Percentiles rank a stretch among this genome's conserved stretches.
These are phyloP conservation scores for Antedon mediterranea DNA, from an alignment of 53 echinoderm and acorn worm genomes.

Conservation along the genomic window DNA sequence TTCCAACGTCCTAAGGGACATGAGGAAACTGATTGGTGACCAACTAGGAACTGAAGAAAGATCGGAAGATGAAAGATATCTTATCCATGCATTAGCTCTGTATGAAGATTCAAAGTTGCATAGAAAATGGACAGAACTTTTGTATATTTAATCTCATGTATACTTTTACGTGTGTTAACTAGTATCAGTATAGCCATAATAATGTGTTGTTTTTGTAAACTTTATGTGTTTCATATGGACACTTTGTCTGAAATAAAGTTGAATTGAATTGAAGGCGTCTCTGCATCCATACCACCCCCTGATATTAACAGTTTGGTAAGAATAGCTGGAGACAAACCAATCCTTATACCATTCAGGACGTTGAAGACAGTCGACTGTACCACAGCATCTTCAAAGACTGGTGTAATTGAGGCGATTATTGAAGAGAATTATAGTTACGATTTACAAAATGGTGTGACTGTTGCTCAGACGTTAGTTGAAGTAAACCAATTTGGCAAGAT, in stretches of 20 bases:
- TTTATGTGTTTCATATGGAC: no score
- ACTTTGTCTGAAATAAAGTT: no score
- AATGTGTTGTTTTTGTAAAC: no score
- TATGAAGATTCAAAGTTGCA: no score
- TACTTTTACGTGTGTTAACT: no score
- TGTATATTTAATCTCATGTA: no score
- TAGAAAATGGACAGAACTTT: no score
- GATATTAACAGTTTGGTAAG: not conserved
- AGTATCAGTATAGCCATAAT: no score
- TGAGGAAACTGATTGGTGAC: constrained; percentile 7
- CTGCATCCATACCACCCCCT: not conserved
- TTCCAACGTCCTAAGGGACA: constrained; percentile 13
- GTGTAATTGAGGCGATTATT: not conserved
- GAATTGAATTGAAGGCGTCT: no score
- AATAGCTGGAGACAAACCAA: constrained; percentile 12
- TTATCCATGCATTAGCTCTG: constrained; percentile 8
- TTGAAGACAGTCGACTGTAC: constrained; percentile 10
- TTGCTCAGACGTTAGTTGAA: constrained; percentile 3
- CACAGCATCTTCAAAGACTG: constrained; percentile 2
- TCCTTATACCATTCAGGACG: constrained; percentile 14
- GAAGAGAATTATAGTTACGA: constrained; percentile 9
- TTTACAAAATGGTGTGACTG: constrained; percentile 19
- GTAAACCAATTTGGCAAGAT: constrained; percentile 11
- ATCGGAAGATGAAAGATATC: not conserved
- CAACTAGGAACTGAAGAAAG: not conserved